phyloP scores from a whole-genome alignment of 2,113 vertebrate genomes.

The Clarias magur region DNA sequence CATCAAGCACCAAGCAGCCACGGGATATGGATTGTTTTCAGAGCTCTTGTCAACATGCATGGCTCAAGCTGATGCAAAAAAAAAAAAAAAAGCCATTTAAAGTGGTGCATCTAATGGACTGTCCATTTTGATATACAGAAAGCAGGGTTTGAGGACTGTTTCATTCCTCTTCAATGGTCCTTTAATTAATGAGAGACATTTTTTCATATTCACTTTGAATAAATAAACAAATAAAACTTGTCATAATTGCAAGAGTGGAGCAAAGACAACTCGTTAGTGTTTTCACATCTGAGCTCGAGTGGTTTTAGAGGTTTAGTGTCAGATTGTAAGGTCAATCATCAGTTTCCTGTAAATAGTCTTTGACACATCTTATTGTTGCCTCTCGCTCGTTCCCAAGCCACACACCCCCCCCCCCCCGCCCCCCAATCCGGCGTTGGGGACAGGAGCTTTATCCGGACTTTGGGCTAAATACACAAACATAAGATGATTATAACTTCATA shows the following conservation, averaged over 20 bases:
- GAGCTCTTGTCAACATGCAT: constrained; percentile 26
- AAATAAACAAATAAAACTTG: constrained; percentile 46
- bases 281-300: constrained; percentile 15
- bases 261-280: neutral
- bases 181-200: constrained; percentile 45
- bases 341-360: constrained; percentile 28
- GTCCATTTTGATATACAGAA: constrained; percentile 38
- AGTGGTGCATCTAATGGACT: constrained; percentile 45
- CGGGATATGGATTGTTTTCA: constrained; percentile 21
- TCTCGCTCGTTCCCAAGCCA: too few relatives aligned
- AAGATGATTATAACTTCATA: constrained; percentile 63
- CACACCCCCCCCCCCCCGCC: too few relatives aligned
- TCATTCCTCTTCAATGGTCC: constrained; percentile 40
- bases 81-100: constrained; percentile 4
- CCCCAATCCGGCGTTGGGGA: neutral
- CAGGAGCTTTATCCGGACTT: constrained; percentile 3
- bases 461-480: constrained; percentile 26
- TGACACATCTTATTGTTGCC: neutral
- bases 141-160: constrained; percentile 38
- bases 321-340: constrained; percentile 27
- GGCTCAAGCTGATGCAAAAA: constrained; percentile 28
- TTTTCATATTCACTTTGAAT: constrained; percentile 37
- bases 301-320: constrained; percentile 38
- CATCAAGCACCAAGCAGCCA: constrained; percentile 56
- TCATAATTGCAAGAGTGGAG: neutral